Percentiles rank a stretch among this genome's conserved stretches.
These are phyloP conservation scores for Clarias macrocephalus DNA, from an alignment of 2,113 vertebrate species.

Conservation along the genomic window DNA sequence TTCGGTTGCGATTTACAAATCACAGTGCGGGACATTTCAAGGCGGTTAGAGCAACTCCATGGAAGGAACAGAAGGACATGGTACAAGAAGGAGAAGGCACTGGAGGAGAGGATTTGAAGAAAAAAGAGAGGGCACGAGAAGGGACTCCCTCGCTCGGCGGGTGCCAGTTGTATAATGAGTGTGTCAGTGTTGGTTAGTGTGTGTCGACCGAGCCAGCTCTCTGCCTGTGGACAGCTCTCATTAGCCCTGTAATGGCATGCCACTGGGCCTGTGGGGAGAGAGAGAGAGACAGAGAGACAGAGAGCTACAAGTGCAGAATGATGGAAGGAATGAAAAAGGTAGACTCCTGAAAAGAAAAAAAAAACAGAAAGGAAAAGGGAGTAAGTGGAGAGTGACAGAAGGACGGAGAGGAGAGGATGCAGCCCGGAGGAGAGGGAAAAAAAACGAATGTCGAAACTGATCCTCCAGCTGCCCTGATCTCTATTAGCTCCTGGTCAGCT, in stretches of 20 bases:
- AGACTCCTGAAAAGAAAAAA: slow-evolving; percentile 12
- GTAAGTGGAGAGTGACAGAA: slow-evolving; percentile 19
- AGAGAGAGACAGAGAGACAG: slow-evolving; percentile 40
- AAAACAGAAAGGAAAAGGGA: background rate
- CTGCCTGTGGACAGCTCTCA: slow-evolving; percentile 77
- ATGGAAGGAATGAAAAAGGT: slow-evolving; percentile 30
- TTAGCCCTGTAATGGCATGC: slow-evolving; percentile 79
- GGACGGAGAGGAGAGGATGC: slow-evolving; percentile 10
- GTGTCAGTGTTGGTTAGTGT: slow-evolving; percentile 78
- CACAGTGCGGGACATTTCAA: slow-evolving; percentile 10
- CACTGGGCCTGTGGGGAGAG: slow-evolving; percentile 63
- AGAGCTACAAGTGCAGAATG: slow-evolving; percentile 7
- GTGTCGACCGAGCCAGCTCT: slow-evolving; percentile 64
- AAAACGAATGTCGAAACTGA: slow-evolving; percentile 41
- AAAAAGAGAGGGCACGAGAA: slow-evolving; percentile 33
- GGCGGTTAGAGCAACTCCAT: slow-evolving; percentile 22
- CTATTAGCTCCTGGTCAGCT: slow-evolving; percentile 47
- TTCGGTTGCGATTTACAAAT: slow-evolving; percentile 20
- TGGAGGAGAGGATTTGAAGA: slow-evolving; percentile 29
- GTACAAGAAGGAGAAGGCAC: slow-evolving; percentile 35
- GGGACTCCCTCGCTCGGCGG: slow-evolving; percentile 49
- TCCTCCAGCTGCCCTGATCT: slow-evolving; percentile 26
- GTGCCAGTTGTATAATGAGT: slow-evolving; percentile 79
- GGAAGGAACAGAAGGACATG: slow-evolving; percentile 29
- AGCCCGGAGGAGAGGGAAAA: slow-evolving; percentile 29